Evolutionary conservation across 1,140 invertebrate species (phyloP).

Genomic region (Drosophila sproati): DNA sequence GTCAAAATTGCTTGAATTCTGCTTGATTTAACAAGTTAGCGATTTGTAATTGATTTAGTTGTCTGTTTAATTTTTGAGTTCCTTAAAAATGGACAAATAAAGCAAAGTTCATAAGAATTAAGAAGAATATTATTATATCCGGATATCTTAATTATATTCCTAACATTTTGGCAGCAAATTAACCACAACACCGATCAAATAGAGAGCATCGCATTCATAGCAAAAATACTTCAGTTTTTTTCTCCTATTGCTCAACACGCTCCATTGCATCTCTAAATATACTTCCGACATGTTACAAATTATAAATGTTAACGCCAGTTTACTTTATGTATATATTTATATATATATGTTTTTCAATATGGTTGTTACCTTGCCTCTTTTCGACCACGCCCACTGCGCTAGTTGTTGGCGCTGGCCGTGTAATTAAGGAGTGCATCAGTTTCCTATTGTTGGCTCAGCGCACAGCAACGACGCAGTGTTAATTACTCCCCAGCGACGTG

Average conservation of each 20-base stretch:
- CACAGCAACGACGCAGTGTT: conserved; percentile 70
- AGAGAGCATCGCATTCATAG: no score
- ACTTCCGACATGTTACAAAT: neutral
- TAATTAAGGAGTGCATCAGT: conserved; percentile 75
- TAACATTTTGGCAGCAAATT: no score
- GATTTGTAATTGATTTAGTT: no score
- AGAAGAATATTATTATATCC: no score
- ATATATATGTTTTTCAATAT: neutral
- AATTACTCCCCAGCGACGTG: conserved; percentile 67
- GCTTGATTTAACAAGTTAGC: no score
- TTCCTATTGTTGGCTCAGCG: conserved; percentile 67
- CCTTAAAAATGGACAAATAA: no score
- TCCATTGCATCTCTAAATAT: neutral
- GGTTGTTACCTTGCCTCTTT: neutral
- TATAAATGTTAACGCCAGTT: neutral
- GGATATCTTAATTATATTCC: no score
- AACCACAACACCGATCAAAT: no score
- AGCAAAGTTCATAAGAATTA: no score
- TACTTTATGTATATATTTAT: neutral
- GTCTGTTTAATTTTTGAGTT: no score
- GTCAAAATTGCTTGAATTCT: no score
- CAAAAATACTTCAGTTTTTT: neutral
- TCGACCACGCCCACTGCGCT: conserved; percentile 43
- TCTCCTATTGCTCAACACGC: neutral
- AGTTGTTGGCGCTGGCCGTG: conserved; percentile 48